These are phyloP conservation scores for Myotis daubentonii DNA, from an alignment of 2,797 vertebrate genomes.

Conservation along the genomic window DNA sequence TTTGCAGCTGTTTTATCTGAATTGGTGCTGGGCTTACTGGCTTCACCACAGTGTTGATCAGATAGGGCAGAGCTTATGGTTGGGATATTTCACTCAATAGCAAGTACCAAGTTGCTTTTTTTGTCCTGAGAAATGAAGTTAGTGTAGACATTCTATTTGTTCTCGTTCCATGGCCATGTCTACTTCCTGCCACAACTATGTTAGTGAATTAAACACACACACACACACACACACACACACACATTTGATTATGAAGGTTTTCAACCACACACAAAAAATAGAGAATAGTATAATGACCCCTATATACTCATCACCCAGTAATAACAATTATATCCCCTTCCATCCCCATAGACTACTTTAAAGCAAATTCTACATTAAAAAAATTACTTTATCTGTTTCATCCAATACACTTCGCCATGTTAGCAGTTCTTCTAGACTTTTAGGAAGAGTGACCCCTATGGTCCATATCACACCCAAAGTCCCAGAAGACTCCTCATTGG, in stretches of 20 bases:
- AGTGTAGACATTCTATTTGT: neutral
- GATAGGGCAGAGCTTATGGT: neutral
- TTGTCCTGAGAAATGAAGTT: constrained; percentile 28
- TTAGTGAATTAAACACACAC: neutral
- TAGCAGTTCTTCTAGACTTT: neutral
- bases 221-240: too few species aligned
- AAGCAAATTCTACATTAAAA: neutral
- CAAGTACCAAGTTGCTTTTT: constrained; percentile 8
- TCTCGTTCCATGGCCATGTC: neutral
- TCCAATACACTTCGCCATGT: neutral
- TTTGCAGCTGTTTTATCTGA: constrained; percentile 75
- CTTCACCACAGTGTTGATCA: constrained; percentile 16
- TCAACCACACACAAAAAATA: neutral
- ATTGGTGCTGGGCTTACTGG: constrained; percentile 30
- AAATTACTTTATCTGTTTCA: neutral
- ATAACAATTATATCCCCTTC: neutral
- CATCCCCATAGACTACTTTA: neutral
- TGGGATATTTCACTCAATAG: neutral
- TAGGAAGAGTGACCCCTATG: neutral
- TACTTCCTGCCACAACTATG: neutral
- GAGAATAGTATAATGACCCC: neutral
- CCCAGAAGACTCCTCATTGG: neutral
- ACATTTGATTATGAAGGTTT: constrained; percentile 6
- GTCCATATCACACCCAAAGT: neutral
- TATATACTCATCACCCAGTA: neutral